These are phyloP conservation scores for Lindbergichthys nudifrons DNA, from an alignment of 2,797 vertebrate species.

Conservation along the genomic window DNA sequence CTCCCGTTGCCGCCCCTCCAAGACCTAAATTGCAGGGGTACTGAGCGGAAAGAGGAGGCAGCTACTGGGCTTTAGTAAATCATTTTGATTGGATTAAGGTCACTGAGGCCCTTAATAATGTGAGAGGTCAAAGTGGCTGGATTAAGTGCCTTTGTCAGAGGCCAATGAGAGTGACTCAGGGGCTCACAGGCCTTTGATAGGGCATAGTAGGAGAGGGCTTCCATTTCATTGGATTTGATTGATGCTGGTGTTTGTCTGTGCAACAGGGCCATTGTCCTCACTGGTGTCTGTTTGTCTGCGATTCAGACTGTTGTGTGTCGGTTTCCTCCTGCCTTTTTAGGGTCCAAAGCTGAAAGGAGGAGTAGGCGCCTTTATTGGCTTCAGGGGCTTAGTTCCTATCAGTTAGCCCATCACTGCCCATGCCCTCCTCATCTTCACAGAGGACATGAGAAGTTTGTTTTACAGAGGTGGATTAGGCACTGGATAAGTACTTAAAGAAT, in stretches of 20 bases:
- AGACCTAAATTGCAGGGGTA: constrained; percentile 80
- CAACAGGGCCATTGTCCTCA: constrained; percentile 75
- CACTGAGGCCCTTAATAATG: constrained; percentile 93
- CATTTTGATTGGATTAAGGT: constrained; percentile 99
- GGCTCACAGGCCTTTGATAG: constrained; percentile 83
- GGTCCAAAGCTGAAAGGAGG: constrained; percentile 60
- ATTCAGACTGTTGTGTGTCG: constrained; percentile 76
- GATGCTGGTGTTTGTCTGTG: constrained; percentile 83
- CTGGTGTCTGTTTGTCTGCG: constrained; percentile 83
- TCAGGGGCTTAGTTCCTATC: constrained; percentile 64
- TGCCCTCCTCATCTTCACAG: constrained; percentile 40
- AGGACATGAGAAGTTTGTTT: constrained; percentile 54
- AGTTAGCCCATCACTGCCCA: constrained; percentile 64
- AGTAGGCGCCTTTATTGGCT: constrained; percentile 59
- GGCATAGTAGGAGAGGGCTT: constrained; percentile 82
- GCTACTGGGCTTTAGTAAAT: constrained; percentile 91
- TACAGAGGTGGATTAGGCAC: constrained; percentile 45
- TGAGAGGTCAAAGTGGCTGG: constrained; percentile 93
- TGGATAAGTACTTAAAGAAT: constrained; percentile 1
- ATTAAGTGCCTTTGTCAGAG: constrained; percentile 92
- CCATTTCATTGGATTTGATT: constrained; percentile 84
- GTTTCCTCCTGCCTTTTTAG: constrained; percentile 78
- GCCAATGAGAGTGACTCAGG: constrained; percentile 79
- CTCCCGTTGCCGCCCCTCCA: constrained; percentile 78
- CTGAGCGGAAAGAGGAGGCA: constrained; percentile 81